phyloP scores from a whole-genome alignment of 2,797 vertebrate species.

The Linurgus olivaceus region DNA sequence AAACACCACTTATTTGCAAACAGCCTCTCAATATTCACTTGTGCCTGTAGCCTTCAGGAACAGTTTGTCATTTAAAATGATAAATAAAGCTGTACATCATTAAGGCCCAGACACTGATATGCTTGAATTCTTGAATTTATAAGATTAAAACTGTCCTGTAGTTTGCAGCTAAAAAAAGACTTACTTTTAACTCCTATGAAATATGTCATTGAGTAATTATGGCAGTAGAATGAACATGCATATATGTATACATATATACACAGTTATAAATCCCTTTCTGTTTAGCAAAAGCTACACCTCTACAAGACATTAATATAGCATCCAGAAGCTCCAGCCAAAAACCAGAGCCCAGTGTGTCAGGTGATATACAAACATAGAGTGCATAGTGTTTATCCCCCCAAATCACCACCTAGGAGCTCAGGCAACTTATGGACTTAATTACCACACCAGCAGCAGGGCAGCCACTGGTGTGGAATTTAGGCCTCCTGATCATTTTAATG shows the following conservation, averaged over 20 bases:
- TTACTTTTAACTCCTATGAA: background rate
- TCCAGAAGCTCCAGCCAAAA: background rate
- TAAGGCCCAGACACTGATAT: background rate
- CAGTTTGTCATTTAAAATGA: background rate
- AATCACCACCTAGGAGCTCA: background rate
- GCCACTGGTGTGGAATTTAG: background rate
- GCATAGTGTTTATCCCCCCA: background rate
- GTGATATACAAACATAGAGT: background rate
- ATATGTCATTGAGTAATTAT: background rate
- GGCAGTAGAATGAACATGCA: background rate
- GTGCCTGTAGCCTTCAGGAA: background rate
- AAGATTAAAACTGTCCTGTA: background rate
- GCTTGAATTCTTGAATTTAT: background rate
- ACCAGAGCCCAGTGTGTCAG: background rate
- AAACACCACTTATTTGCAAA: background rate
- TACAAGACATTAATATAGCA: background rate
- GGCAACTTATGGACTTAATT: background rate
- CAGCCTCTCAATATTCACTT: background rate
- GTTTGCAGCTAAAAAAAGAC: background rate
- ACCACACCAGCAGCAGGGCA: background rate
- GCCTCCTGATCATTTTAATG: background rate
- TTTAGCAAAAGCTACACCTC: background rate
- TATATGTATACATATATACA: background rate
- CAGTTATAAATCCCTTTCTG: background rate
- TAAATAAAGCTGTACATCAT: background rate